Evolutionary conservation across 2,113 vertebrate species (phyloP), one percentile per base, ranked within the genome.

Genomic region (Pithys albifrons): DNA sequence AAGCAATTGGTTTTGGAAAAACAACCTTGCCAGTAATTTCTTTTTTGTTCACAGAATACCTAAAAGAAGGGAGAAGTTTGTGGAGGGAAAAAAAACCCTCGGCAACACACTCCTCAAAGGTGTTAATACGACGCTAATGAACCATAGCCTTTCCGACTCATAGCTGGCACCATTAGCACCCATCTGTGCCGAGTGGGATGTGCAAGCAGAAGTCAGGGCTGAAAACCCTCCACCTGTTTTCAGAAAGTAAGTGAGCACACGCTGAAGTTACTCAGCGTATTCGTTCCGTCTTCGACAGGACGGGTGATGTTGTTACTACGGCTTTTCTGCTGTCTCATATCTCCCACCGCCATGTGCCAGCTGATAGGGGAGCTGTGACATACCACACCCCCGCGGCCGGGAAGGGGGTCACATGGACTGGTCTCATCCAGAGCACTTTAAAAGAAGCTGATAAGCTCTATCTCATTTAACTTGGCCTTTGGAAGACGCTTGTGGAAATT

Each of bases 381-480:
- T 90, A 91, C 96, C 96, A 94, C 96, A 93, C 94, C 97, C 93
- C 86, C 31, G 6, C 2, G 31, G 91, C 78, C 45, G 65, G 88
- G 88, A 95, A 57, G 48, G 83, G 71, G 91, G 52, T 95, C 96
- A 96, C 93, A 85, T 96, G 95, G 84, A 79, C 72, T n/a, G 17
- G 70, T 64, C 85, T 93, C 96, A 75, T 94, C 85, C 92, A 93
- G 85, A 85, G 74, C 72, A 79, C 93, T 97, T 96, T 93, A 95
- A 95, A 95, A 97, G 93, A 93, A 97, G 52, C 88, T 27, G 96
- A 96, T 96, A 97, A 97, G 90, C 94, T 95, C 88, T 97, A 94
- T 97, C 96, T 97, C n/a, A 43, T 95, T 96, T 95, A 96, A 96
- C 92, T 95, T 96, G 96, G 91, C 90, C 95, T 97, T 97, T 97